Evolutionary conservation across 2,113 vertebrate species (phyloP).

Genomic region (Sturnus vulgaris): DNA sequence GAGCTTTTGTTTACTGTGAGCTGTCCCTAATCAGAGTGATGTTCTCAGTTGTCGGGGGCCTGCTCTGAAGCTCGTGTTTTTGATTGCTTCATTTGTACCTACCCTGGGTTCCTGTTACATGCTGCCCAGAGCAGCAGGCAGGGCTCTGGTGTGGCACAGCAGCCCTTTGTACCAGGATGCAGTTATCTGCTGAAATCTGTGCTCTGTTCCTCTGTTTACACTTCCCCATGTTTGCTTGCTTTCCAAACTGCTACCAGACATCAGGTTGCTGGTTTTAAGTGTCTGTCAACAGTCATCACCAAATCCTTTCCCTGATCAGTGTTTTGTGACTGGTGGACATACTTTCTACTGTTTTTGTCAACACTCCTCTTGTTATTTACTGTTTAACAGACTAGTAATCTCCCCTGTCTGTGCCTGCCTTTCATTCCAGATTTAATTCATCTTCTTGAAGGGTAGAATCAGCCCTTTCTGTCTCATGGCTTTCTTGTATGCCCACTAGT

Average conservation of each 20-base stretch:
- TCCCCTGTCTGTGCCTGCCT: not conserved
- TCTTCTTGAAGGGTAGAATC: not conserved
- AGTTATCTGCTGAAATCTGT: conserved; percentile 65
- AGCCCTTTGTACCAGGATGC: conserved; percentile 39
- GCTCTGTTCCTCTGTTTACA: conserved; percentile 68
- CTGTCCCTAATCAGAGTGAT: not conserved
- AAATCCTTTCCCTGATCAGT: conserved; percentile 49
- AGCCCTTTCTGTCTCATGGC: not conserved
- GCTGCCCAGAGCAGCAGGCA: conserved; percentile 10
- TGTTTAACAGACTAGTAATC: conserved; percentile 47
- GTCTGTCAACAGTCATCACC: conserved; percentile 59
- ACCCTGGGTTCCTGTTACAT: not conserved
- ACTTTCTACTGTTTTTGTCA: conserved; percentile 47
- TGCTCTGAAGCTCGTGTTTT: not conserved
- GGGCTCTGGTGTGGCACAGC: conserved; percentile 31
- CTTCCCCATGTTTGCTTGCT: conserved; percentile 70
- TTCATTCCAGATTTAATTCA: not conserved
- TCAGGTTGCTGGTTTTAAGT: conserved; percentile 71
- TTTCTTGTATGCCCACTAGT: not conserved
- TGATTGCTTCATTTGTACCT: not conserved
- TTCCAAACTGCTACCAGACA: conserved; percentile 76
- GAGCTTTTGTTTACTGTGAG: not conserved
- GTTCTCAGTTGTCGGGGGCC: not conserved
- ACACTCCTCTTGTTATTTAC: conserved; percentile 16
- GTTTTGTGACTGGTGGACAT: conserved; percentile 20